These are phyloP conservation scores for Calonectris borealis DNA, from an alignment of 2,113 vertebrate species.

Conservation along the genomic window DNA sequence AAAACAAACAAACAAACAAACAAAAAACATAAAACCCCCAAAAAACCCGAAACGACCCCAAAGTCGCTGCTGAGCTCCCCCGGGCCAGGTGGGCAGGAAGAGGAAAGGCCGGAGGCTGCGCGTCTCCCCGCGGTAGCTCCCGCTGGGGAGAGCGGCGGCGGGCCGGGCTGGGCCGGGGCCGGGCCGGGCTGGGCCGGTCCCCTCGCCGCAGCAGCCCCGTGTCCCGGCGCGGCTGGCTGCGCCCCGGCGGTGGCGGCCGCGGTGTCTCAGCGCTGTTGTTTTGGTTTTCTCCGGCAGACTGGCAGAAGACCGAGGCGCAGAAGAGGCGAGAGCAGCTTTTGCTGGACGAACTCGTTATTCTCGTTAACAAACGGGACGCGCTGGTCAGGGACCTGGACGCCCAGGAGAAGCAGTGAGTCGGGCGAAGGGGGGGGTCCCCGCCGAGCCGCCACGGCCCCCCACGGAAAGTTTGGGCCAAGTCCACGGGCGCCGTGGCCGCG, in stretches of 20 bases:
- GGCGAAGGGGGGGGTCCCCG: not conserved
- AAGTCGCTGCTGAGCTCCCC: not conserved
- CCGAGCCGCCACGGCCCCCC: not conserved
- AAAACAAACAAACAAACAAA: not conserved
- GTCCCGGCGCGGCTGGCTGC: too few species aligned
- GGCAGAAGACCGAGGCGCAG: conserved; percentile 98
- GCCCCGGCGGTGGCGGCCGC: not conserved
- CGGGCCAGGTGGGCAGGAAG: too few species aligned
- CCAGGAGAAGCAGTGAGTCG: conserved; percentile 67
- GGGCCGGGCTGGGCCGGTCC: too few species aligned
- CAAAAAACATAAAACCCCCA: not conserved
- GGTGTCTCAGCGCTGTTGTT: not conserved
- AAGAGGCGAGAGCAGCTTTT: conserved; percentile 94
- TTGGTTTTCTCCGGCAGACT: conserved; percentile 77
- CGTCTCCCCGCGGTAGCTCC: not conserved
- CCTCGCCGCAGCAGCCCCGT: not conserved
- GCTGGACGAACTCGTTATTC: conserved; percentile 94
- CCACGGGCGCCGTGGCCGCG: not conserved
- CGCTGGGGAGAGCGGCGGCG: too few species aligned
- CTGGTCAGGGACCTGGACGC: conserved; percentile 95
- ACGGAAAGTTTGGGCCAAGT: not conserved
- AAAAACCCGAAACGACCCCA: not conserved
- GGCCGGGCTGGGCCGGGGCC: too few species aligned
- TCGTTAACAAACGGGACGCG: conserved; percentile 95
- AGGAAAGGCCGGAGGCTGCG: too few species aligned